These are phyloP conservation scores for Anguilla marmorata DNA, from an alignment of 2,797 vertebrate species.

Conservation along the genomic window DNA sequence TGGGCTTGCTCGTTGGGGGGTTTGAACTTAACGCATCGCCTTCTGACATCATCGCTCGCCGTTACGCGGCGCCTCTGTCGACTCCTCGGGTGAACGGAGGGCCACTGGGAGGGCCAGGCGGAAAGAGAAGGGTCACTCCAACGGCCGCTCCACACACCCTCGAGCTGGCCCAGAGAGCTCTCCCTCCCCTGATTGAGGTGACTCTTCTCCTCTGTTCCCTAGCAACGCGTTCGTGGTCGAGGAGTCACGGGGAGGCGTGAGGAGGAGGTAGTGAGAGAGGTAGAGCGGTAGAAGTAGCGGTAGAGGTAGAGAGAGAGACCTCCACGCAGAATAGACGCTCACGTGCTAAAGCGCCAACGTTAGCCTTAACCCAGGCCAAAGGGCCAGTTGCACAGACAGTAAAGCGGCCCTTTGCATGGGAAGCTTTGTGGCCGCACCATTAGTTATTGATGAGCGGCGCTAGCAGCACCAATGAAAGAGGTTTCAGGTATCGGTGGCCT, in stretches of 20 bases:
- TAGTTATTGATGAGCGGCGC: constrained; percentile 24
- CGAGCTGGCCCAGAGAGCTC: background rate
- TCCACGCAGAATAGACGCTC: background rate
- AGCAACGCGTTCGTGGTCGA: constrained; percentile 21
- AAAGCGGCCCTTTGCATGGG: background rate
- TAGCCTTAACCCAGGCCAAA: background rate
- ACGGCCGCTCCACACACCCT: background rate
- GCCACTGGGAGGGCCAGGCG: background rate
- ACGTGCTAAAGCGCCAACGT: background rate
- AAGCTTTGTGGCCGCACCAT: background rate
- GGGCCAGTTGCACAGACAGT: background rate
- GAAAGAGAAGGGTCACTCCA: background rate
- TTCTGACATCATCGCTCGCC: background rate
- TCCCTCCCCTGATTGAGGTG: background rate
- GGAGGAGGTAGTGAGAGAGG: background rate
- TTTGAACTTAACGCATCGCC: background rate
- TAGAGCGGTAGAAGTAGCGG: background rate
- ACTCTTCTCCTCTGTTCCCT: constrained; percentile 8
- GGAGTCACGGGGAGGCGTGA: background rate
- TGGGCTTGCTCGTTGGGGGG: background rate
- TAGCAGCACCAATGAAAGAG: background rate
- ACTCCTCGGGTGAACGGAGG: background rate
- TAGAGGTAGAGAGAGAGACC: background rate
- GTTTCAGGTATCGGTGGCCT: constrained; percentile 27
- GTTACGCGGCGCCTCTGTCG: background rate